Evolutionary conservation across 2,888 invertebrate genomes (phyloP), one percentile per base, ranked within the genome.

Genomic region (Rhabditophanes sp.): DNA sequence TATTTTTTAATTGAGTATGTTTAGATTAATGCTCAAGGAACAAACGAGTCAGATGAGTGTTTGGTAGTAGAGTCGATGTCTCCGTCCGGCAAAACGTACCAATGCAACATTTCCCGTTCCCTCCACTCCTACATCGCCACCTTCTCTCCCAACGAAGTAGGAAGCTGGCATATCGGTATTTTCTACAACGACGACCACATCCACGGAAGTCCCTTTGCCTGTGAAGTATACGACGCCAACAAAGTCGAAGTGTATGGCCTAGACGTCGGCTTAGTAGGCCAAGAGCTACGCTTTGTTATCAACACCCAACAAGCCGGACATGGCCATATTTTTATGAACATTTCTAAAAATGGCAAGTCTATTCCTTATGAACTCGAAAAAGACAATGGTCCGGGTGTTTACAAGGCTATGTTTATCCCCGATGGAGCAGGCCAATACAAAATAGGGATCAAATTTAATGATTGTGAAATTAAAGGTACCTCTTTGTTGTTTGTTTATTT

Each of bases 141-240:
- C 56, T 93, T 93, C 68, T 83, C 87, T 64, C 93, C 93, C 0
- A 82, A 85, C 55, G 90, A 93, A 71, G 80, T 85, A 23, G 72
- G 73, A 37, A 82, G 84, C 60, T 93, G 90, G 90, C 78, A 81
- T 54, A 87, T 96, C 36, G 82, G 82, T 46, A 87, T 93, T 46
- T 78, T 82, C 20, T 90, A 90, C 67, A 85, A 88, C 65, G 84
- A 84, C 20, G 80, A 84, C 56, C 85, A 90, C 66, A 88, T 96
- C 53, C 71, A 80, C 73, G 90, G 90, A 36, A 87, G 87, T 12
- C 96, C 96, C 1, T 93, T 88, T 67, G 81, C 82, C 0, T 87
- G 93, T 65, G 80, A 84, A 56, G 57, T 61, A 18, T 63, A 51
- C 40, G 64, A 64, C 40, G 43, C 62, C 11, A 45, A 45, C 27